Percentiles rank a stretch among this genome's conserved stretches.
These are phyloP conservation scores for Rhagologus leucostigma DNA, from an alignment of 2,113 vertebrate genomes.

Conservation along the genomic window DNA sequence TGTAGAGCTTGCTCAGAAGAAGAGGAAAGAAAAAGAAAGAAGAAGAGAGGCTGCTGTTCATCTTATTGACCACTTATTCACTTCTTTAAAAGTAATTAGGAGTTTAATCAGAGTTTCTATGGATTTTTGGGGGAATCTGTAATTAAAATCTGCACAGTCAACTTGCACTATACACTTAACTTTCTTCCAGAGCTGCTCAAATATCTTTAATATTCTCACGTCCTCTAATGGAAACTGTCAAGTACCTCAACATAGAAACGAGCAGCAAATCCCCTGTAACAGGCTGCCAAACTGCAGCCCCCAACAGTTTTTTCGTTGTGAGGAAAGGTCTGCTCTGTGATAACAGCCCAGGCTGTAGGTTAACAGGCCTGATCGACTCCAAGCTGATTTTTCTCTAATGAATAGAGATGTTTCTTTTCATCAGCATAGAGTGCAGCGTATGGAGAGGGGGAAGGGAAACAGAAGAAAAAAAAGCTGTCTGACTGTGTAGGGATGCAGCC, in stretches of 20 bases:
- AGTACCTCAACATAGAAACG: not conserved
- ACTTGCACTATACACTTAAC: conserved; percentile 50
- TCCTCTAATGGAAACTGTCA: conserved; percentile 26
- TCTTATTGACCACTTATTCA: conserved; percentile 65
- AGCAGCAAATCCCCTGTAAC: not conserved
- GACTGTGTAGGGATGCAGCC: not conserved
- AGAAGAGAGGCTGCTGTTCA: conserved; percentile 40
- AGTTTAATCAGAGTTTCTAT: conserved; percentile 70
- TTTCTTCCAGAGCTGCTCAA: conserved; percentile 19
- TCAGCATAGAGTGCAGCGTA: not conserved
- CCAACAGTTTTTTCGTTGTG: not conserved
- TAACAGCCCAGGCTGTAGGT: conserved; percentile 31
- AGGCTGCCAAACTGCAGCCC: not conserved
- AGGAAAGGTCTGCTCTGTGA: not conserved
- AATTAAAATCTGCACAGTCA: conserved; percentile 69
- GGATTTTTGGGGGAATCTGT: conserved; percentile 69
- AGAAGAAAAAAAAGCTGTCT: not conserved
- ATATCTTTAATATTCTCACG: conserved; percentile 54
- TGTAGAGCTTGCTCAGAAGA: not conserved
- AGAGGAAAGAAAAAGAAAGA: not conserved
- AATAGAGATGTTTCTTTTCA: conserved; percentile 63
- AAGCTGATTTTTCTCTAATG: conserved; percentile 37
- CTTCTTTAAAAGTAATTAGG: conserved; percentile 70
- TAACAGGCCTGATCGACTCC: conserved; percentile 32
- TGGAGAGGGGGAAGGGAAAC: not conserved